Percentiles rank a stretch among this genome's conserved stretches.
Conservation (phyloP, 1,140 invertebrate species). For the Lineus longissimus region DNA sequence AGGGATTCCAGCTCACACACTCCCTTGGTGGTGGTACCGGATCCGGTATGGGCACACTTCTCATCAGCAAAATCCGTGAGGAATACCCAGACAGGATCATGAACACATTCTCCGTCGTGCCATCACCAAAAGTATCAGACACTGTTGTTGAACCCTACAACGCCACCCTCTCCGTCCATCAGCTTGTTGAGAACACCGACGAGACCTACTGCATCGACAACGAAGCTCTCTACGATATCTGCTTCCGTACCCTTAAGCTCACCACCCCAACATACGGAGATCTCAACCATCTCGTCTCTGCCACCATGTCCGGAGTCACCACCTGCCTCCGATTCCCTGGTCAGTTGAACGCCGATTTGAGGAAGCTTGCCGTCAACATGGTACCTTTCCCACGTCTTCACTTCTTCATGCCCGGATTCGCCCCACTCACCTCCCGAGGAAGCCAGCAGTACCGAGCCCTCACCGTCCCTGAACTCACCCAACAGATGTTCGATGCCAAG, state of each 20-base stretch:
- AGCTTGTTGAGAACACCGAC: conserved; percentile 74
- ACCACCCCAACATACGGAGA: conserved; percentile 64
- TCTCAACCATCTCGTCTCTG: conserved; percentile 61
- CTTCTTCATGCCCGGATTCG: conserved; percentile 79
- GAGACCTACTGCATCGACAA: conserved; percentile 62
- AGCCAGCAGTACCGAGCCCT: conserved; percentile 58
- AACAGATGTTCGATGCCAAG: conserved; percentile 70
- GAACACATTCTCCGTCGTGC: conserved; percentile 86
- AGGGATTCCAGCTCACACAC: conserved; percentile 71
- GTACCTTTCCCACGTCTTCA: conserved; percentile 67
- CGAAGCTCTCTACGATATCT: conserved; percentile 88
- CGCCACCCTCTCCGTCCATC: conserved; percentile 68
- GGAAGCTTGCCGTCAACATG: conserved; percentile 82
- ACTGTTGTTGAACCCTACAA: conserved; percentile 62
- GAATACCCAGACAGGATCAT: conserved; percentile 82
- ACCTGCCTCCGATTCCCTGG: conserved; percentile 76
- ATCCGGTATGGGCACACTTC: conserved; percentile 60
- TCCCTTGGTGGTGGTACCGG: conserved; percentile 63
- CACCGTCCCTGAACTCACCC: conserved; percentile 60
- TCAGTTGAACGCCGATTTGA: conserved; percentile 79
- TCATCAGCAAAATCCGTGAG: conserved; percentile 61
- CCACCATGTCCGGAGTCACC: conserved; percentile 73
- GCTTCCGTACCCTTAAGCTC: conserved; percentile 84
- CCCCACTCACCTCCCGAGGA: conserved; percentile 62
- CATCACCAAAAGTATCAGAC: conserved; percentile 76